Base-by-base conservation (phyloP, 2,113 vertebrate species). In the Coregonus clupeaformis region DNA sequence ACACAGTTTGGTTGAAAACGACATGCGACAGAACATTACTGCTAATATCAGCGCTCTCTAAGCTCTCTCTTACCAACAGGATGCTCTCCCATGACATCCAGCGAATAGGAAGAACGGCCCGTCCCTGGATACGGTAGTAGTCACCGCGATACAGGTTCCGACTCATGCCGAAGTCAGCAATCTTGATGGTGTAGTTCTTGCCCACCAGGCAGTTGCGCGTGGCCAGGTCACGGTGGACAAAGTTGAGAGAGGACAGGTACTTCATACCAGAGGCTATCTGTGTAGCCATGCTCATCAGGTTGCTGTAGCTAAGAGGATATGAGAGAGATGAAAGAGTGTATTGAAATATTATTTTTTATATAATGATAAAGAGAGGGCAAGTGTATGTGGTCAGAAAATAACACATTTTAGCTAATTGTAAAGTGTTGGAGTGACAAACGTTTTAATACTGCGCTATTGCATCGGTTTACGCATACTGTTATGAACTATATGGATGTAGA, bases 21-120 rank as follows among this genome's bases (percentile, higher is more conserved):
- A 42, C 36, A 42, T 42, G 36, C 36, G 2, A 11, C 36, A 12
- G 36, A 42, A 42, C 36, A 11, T 42, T 42, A 11, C 36, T 7
- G 36, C 9, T 42, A 42, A 42, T 11, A 30, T 71, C 55, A 27
- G 16, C 4, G 22, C 29, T 22, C 27, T 6, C 27, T 14, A 5
- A 55, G 47, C 14, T 3, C 64, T n/a, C n/a, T n/a, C 90, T 63
- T 86, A 98, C 98, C 93, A 99, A 89, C 9, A 99, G 90, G 77
- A 99, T 97, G 90, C 98, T 98, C 87, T 99, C 98, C 98, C 97
- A 99, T 5, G 98, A 97, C 98, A 99, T 99, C 98, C 98, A 99
- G 81, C 97, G 96, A 75, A 99, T 99, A 4, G 98, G 98, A n/a
- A 99, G 95, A 63, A 99, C 96, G 0, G 98, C 98, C 3, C 98